Conservation (phyloP, 1,140 invertebrate species). For the Drosophila burlai region DNA sequence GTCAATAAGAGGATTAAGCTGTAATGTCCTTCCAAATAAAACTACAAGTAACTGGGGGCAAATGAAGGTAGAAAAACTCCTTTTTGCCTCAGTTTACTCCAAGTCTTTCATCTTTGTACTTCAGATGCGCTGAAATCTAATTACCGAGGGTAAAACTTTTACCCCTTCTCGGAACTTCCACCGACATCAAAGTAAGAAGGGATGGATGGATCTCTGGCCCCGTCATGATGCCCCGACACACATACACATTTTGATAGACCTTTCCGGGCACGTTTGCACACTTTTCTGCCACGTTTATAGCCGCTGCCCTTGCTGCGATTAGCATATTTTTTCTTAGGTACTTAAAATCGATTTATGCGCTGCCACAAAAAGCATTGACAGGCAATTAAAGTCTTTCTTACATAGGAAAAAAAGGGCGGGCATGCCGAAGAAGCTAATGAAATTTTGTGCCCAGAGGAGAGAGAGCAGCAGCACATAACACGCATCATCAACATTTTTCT, state of each 20-base stretch:
- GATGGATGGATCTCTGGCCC: constrained; percentile 10
- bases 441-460: constrained; percentile 35
- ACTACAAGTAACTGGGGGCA: background rate
- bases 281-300: constrained; percentile 52
- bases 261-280: constrained; percentile 48
- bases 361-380: constrained; percentile 65
- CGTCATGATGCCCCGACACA: background rate
- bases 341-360: constrained; percentile 63
- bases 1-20: background rate
- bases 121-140: constrained; percentile 4
- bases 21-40: background rate
- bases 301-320: constrained; percentile 34
- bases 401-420: constrained; percentile 7
- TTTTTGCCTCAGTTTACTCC: constrained; percentile 5
- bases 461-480: constrained; percentile 11
- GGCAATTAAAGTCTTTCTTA: constrained; percentile 53
- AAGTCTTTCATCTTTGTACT: constrained; percentile 26
- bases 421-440: constrained; percentile 50
- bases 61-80: background rate
- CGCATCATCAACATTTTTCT: constrained; percentile 53
- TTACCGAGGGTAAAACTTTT: constrained; percentile 17
- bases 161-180: background rate
- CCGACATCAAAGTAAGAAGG: constrained; percentile 32
- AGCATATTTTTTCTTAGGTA: constrained; percentile 54
- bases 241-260: constrained; percentile 22